Base-by-base conservation (phyloP, 2,888 invertebrate genomes). In the Arrhopalites spinosus region DNA sequence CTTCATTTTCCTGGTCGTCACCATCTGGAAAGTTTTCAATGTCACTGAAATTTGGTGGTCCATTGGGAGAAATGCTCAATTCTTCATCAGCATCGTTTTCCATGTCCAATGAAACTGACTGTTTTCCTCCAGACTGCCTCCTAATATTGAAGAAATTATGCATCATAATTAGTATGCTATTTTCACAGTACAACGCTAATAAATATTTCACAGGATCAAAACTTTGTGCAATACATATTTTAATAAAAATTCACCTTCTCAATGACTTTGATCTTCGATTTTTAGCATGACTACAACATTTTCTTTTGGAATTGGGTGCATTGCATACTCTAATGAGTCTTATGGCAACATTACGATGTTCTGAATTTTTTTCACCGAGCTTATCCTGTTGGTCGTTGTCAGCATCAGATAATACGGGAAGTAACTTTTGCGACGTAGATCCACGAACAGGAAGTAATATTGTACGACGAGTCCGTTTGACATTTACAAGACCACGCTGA, bases 1-100 rank as follows among this genome's bases (percentile, higher is more conserved):
- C 2, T 1, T 36, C 5, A 36, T 36, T 27, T 17, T 43, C 43
- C n/a, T n/a, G n/a, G 15, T 43, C 29, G 43, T 20, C 43, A 27
- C n/a, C 20, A 3, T 13, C 47, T 15, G 50, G 27, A 23, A 43
- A 63, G 15, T 66, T 61, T 59, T 74, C 74, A n/a, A 74, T 59
- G 50, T 74, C 74, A 47, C 74, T 74, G 3, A 74, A 69, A 61
- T 74, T 74, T 7, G 68, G 74, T 56, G 69, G 69, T 17, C 74
- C 74, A 50, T 81, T 80, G 3, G 82, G 82, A 74, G 81, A 81
- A n/a, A 82, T 73, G 61, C 82, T 82, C 7, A 81, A 68, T 59
- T 82, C 82, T 75, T 81, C 82, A 30, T 82, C 82, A 1, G 82
- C 82, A 59, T 82, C 82, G 50, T 81, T 79, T 11, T 77, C 82